phyloP scores from a whole-genome alignment of 1,140 invertebrate genomes.

The Leptopilina clavipes region DNA sequence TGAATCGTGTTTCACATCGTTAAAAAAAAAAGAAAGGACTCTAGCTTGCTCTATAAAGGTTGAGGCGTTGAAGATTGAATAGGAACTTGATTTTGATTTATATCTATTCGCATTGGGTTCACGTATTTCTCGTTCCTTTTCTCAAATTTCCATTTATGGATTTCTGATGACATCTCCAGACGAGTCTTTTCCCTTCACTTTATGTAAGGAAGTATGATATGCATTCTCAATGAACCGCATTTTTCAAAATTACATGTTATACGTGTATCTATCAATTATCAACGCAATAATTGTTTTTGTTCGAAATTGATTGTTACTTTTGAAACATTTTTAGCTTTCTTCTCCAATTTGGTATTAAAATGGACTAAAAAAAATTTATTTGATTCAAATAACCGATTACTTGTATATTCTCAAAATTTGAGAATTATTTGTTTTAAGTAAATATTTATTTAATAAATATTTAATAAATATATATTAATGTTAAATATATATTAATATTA shows the following conservation, averaged over 20 bases:
- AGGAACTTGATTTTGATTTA: slow-evolving; percentile 49
- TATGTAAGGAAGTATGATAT: background rate
- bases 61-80: slow-evolving; percentile 6
- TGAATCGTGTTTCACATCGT: background rate
- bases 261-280: too few relatives aligned
- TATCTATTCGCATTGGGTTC: slow-evolving; percentile 41
- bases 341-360: too few relatives aligned
- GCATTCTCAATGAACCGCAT: background rate
- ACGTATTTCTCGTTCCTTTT: slow-evolving; percentile 38
- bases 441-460: too few relatives aligned
- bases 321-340: too few relatives aligned
- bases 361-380: too few relatives aligned
- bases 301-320: too few relatives aligned
- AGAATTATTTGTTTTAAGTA: too few relatives aligned
- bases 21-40: background rate
- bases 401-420: too few relatives aligned
- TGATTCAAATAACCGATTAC: too few relatives aligned
- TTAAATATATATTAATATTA: too few relatives aligned
- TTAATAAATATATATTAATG: too few relatives aligned
- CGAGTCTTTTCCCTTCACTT: background rate
- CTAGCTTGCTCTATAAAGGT: background rate
- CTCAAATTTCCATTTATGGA: slow-evolving; percentile 48
- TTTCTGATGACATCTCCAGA: slow-evolving; percentile 41
- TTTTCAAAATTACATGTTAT: background rate
- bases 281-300: too few relatives aligned